Conservation (phyloP, 2,797 vertebrate species). For the Pipistrellus nathusii region DNA sequence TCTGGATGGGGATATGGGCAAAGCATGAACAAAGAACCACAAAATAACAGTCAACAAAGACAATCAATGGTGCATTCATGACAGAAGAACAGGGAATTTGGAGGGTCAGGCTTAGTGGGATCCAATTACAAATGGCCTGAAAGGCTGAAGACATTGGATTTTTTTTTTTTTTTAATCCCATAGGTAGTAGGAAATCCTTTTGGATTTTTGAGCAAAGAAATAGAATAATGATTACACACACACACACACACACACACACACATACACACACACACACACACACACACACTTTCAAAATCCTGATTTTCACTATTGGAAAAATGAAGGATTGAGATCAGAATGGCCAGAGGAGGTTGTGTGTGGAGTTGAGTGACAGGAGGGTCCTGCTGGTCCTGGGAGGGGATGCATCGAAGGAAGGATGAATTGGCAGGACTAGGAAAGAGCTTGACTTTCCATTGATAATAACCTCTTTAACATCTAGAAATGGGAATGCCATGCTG, state of each 20-base stretch:
- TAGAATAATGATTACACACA: neutral
- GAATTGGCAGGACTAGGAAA: neutral
- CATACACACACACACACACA: too few species aligned
- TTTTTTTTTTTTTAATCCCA: neutral
- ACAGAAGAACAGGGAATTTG: neutral
- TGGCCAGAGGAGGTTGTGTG: neutral
- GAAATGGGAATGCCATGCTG: neutral
- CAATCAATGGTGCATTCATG: too few species aligned
- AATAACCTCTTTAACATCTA: neutral
- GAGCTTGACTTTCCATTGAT: neutral
- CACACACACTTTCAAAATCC: neutral
- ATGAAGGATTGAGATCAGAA: neutral
- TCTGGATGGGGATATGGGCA: neutral
- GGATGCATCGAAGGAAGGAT: neutral
- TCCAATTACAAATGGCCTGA: neutral
- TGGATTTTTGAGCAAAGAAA: constrained; percentile 2
- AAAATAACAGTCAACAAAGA: neutral
- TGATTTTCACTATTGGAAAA: neutral
- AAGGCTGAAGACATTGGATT: neutral
- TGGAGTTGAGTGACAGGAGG: neutral
- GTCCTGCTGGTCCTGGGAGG: neutral
- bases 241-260: too few species aligned
- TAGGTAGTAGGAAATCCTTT: neutral
- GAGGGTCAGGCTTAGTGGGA: neutral
- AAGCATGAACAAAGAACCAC: neutral